Percentiles rank a stretch among this genome's conserved stretches.
Conservation (phyloP, 1,140 invertebrate species). For the Drosophila nannoptera region DNA sequence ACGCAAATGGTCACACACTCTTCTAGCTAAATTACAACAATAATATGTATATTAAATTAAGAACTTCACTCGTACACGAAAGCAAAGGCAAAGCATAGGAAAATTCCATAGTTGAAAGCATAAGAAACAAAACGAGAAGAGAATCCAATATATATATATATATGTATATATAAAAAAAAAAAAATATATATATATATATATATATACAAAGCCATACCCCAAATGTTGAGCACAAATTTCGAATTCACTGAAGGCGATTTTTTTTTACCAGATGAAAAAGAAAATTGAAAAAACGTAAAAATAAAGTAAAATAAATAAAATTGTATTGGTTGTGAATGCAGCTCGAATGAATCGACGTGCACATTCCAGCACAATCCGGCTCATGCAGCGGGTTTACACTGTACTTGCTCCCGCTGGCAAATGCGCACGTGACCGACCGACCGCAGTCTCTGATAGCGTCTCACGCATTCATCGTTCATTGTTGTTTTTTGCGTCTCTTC, state of each 20-base stretch:
- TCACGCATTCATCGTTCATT: conserved; percentile 18
- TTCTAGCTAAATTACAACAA: conserved; percentile 75
- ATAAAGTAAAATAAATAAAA: conserved; percentile 52
- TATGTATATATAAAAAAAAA: too few relatives aligned
- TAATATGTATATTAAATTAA: conserved; percentile 65
- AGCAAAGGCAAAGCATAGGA: conserved; percentile 31
- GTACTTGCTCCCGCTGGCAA: not conserved
- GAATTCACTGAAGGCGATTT: conserved; percentile 45
- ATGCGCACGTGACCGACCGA: too few relatives aligned
- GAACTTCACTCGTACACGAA: conserved; percentile 62
- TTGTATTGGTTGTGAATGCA: conserved; percentile 75
- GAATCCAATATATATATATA: conserved; percentile 23
- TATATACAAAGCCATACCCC: not conserved
- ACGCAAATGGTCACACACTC: conserved; percentile 34
- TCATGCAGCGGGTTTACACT: conserved; percentile 42
- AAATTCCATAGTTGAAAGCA: conserved; percentile 53
- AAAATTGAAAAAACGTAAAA: too few relatives aligned
- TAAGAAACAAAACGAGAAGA: conserved; percentile 18
- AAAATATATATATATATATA: too few relatives aligned
- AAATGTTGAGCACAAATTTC: conserved; percentile 49
- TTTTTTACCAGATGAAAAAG: conserved; percentile 35
- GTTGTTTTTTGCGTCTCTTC: too few relatives aligned
- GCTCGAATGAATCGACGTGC: conserved; percentile 43
- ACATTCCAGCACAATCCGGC: conserved; percentile 5
- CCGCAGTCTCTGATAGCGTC: too few relatives aligned